Evolutionary conservation across 2,888 invertebrate genomes (phyloP).

Genomic region (Criorhina ranunculi): DNA sequence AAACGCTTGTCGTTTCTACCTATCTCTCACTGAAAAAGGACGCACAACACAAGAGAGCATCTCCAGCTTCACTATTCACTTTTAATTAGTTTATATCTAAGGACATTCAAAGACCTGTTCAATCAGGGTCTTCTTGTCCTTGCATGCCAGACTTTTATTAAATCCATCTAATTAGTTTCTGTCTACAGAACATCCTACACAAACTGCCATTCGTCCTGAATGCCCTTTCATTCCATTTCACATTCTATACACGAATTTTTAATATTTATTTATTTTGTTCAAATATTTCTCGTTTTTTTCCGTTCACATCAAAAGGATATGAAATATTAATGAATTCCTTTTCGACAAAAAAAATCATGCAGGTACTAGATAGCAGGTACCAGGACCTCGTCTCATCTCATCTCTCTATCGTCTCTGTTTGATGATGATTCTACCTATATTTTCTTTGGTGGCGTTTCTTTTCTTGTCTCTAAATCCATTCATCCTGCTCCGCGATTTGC

Average conservation of each 20-base stretch:
- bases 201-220: neutral
- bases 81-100: neutral
- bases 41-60: too few species aligned
- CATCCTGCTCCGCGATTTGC: constrained; percentile 16
- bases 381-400: constrained; percentile 14
- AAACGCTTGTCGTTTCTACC: too few species aligned
- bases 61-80: neutral
- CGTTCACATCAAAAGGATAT: constrained; percentile 1
- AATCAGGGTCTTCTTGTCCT: neutral
- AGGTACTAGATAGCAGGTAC: constrained; percentile 15
- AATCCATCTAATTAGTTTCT: constrained; percentile 16
- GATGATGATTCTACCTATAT: constrained; percentile 54
- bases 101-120: neutral
- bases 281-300: neutral
- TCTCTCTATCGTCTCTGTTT: constrained; percentile 31
- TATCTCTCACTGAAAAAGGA: too few species aligned
- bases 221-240: neutral
- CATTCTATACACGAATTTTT: neutral
- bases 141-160: neutral
- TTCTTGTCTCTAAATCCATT: constrained; percentile 19
- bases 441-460: constrained; percentile 11
- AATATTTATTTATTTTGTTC: constrained; percentile 13
- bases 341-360: constrained; percentile 3
- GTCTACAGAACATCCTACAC: neutral
- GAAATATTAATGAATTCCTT: constrained; percentile 30